These are phyloP conservation scores for Adelosebastes latens DNA, from an alignment of 2,797 vertebrate species.

Conservation along the genomic window DNA sequence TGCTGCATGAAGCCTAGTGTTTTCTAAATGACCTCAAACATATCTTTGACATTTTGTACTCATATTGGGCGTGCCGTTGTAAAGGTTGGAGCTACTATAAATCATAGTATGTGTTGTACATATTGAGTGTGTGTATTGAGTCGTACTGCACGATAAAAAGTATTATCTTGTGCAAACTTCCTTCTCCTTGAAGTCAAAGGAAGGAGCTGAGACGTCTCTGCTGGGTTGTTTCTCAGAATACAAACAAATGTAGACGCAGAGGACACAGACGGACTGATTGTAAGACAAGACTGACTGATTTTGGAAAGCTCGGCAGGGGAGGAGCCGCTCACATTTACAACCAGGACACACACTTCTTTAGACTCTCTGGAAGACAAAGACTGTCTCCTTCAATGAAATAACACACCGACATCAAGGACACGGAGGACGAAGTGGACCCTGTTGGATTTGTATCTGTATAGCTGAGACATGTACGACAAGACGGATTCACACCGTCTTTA, in stretches of 20 bases:
- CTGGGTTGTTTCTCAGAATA: conserved; percentile 14
- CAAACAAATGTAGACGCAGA: not conserved
- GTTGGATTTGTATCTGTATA: not conserved
- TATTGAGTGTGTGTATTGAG: not conserved
- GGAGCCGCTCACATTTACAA: conserved; percentile 25
- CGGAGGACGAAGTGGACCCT: not conserved
- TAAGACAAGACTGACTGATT: conserved; percentile 31
- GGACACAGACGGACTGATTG: conserved; percentile 35
- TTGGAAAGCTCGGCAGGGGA: conserved; percentile 3
- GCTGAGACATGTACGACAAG: not conserved
- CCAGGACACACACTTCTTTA: conserved; percentile 32
- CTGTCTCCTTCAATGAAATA: conserved; percentile 8
- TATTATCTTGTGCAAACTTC: not conserved
- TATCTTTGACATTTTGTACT: not conserved
- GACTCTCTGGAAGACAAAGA: conserved; percentile 6
- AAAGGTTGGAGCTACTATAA: not conserved
- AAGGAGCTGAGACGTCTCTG: conserved; percentile 3
- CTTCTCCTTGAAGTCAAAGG: not conserved
- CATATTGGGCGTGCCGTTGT: not conserved
- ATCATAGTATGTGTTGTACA: not conserved
- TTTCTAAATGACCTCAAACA: not conserved
- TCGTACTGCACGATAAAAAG: not conserved
- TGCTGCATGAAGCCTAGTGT: no score
- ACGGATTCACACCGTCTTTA: not conserved
- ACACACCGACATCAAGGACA: not conserved